Evolutionary conservation across 2,888 invertebrate genomes (phyloP).

Genomic region (Aphidius colemani): DNA sequence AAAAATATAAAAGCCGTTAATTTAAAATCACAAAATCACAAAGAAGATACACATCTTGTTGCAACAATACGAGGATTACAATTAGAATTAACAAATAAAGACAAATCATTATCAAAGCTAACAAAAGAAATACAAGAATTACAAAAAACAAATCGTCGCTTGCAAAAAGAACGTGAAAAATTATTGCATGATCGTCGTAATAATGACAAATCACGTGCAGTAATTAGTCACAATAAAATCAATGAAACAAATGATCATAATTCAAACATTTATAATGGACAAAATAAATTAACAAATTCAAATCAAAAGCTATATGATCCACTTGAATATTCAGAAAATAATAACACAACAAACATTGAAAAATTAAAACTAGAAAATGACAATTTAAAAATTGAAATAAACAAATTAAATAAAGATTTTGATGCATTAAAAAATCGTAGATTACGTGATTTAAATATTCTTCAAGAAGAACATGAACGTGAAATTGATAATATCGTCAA

Average conservation of each 20-base stretch:
- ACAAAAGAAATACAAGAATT: conserved; percentile 78
- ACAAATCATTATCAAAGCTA: conserved; percentile 72
- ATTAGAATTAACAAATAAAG: conserved; percentile 74
- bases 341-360: conserved; percentile 61
- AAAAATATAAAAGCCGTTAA: conserved; percentile 36
- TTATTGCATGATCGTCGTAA: conserved; percentile 56
- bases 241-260: conserved; percentile 53
- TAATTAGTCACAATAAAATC: conserved; percentile 42
- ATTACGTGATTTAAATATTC: conserved; percentile 76
- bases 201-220: conserved; percentile 45
- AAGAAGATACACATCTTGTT: conserved; percentile 77
- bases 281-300: conserved; percentile 44
- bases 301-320: conserved; percentile 56
- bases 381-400: conserved; percentile 69
- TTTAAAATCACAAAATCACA: conserved; percentile 59
- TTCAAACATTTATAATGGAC: conserved; percentile 51
- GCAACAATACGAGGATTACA: conserved; percentile 81
- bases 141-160: conserved; percentile 73
- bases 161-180: conserved; percentile 76
- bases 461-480: conserved; percentile 59
- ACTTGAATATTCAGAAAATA: conserved; percentile 54
- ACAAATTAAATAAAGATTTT: conserved; percentile 76
- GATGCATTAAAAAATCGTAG: conserved; percentile 77
- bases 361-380: conserved; percentile 63
- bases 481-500: conserved; percentile 58